Evolutionary conservation across 2,888 invertebrate genomes (phyloP).

Genomic region (Sesamia inferens): DNA sequence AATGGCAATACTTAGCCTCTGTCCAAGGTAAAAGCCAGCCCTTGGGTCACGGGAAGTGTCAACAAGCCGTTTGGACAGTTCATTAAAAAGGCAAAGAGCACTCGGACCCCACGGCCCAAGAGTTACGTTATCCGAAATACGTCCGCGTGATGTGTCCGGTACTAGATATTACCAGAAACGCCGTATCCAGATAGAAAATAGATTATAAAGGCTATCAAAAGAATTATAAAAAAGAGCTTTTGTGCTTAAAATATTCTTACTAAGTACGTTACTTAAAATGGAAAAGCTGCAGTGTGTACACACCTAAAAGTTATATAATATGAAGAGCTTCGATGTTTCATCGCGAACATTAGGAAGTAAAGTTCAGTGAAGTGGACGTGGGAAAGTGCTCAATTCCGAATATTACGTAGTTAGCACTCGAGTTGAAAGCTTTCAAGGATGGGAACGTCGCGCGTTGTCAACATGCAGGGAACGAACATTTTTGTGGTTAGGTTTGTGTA

Average conservation of each 20-base stretch:
- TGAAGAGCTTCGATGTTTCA: slow-evolving; percentile 66
- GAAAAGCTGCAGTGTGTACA: not conserved
- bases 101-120: too few species aligned
- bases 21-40: too few species aligned
- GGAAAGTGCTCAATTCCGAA: slow-evolving; percentile 55
- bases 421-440: slow-evolving; percentile 33
- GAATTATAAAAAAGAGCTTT: not conserved
- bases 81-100: too few species aligned
- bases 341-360: slow-evolving; percentile 59
- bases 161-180: too few species aligned
- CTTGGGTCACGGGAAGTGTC: too few species aligned
- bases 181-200: not conserved
- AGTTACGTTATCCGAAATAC: too few species aligned
- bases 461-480: slow-evolving; percentile 24
- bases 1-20: not conserved
- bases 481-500: slow-evolving; percentile 8
- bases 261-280: not conserved
- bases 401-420: slow-evolving; percentile 26
- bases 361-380: slow-evolving; percentile 46
- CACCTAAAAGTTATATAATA: slow-evolving; percentile 31
- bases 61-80: too few species aligned
- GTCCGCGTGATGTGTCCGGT: too few species aligned
- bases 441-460: slow-evolving; percentile 1
- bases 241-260: not conserved
- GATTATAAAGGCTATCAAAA: not conserved